Evolutionary conservation across 30 jellyfish, hydroid and myxozoan genomes (phyloP).

Genomic region (Rhopilema esculentum): DNA sequence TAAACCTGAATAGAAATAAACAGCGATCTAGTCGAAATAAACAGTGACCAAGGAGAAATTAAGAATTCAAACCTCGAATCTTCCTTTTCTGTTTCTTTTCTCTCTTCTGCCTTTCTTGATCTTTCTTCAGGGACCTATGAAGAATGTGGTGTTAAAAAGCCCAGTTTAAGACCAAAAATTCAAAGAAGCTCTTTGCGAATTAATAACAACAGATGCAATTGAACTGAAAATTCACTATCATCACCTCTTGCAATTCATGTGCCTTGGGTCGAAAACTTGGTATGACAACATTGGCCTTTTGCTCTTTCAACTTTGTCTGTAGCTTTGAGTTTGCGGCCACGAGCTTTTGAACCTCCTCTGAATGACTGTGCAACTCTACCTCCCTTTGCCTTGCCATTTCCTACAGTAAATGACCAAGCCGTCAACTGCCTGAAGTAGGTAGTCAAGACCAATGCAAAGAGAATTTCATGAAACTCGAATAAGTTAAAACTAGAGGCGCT

Average conservation of each 20-base stretch:
- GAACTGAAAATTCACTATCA: neutral
- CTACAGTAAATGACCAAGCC: neutral
- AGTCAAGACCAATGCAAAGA: no score
- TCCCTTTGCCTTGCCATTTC: constrained; percentile 52
- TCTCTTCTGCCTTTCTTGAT: neutral
- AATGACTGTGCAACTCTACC: constrained; percentile 55
- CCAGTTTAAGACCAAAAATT: neutral
- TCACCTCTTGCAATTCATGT: neutral
- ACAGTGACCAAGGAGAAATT: no score
- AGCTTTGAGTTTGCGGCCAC: constrained; percentile 62
- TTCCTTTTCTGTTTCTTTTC: neutral
- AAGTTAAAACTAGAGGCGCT: no score
- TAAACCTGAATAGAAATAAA: no score
- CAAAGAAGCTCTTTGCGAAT: neutral
- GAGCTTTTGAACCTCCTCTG: constrained; percentile 61
- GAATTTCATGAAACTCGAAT: no score
- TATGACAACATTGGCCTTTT: constrained; percentile 22
- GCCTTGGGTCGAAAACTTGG: constrained; percentile 19
- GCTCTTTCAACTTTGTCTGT: constrained; percentile 20
- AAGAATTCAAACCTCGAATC: neutral
- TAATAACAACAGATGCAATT: neutral
- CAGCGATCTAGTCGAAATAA: no score
- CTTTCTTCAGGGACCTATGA: neutral
- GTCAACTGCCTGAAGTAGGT: no score
- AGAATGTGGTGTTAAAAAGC: neutral